Conservation (phyloP, 1,140 invertebrate species). For the Halictus rubicundus region DNA sequence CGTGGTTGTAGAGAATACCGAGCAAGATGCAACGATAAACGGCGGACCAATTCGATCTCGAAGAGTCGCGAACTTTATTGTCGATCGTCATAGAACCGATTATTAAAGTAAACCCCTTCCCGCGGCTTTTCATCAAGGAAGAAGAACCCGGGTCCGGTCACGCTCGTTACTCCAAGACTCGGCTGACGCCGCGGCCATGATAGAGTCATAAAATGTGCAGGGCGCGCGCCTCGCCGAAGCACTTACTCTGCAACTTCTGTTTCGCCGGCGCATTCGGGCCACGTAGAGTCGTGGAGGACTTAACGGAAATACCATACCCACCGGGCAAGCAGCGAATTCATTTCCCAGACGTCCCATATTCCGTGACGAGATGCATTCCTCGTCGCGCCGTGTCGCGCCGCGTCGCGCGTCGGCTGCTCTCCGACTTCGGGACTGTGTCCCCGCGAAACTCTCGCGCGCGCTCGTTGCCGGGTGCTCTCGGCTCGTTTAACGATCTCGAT, state of each 20-base stretch:
- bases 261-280: slow-evolving; percentile 24
- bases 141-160: neutral
- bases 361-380: neutral
- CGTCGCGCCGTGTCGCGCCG: neutral
- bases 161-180: slow-evolving; percentile 26
- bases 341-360: slow-evolving; percentile 38
- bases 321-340: slow-evolving; percentile 25
- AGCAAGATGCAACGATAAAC: no score
- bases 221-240: neutral
- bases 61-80: no score
- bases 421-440: neutral
- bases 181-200: neutral
- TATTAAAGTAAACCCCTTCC: no score
- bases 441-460: neutral
- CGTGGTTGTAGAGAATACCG: no score
- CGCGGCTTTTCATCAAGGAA: no score
- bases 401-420: no score
- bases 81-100: no score
- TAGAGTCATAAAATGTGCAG: slow-evolving; percentile 23
- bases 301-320: slow-evolving; percentile 20
- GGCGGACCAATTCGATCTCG: no score
- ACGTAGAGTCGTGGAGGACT: slow-evolving; percentile 44
- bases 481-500: slow-evolving; percentile 3
- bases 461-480: neutral
- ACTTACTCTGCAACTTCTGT: slow-evolving; percentile 27